Base-by-base conservation (phyloP, 2,888 invertebrate genomes). In the Petrolisthes cinctipes region DNA sequence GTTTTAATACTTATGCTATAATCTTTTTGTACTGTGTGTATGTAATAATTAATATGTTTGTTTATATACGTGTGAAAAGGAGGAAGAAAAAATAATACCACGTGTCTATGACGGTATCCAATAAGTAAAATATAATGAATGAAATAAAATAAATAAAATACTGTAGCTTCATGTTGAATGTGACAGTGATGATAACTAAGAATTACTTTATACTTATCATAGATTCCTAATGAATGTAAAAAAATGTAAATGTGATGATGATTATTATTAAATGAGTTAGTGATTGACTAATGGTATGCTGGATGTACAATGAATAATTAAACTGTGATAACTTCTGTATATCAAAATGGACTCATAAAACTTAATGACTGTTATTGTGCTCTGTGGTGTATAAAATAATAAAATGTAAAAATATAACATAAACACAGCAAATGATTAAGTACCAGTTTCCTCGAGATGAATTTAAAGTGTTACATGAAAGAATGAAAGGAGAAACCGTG, bases 221-320 rank as follows among this genome's bases (percentile, higher is more conserved):
- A 37, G 37, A 37, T 37, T 37, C 37, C 37, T 37, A 37, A 37
- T 37, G 37, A 37, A 37, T 37, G 37, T 37, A 37, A 37, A 37
- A 37, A 37, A 37, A 37, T 37, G 37, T 37, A 37, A 37, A 37
- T 37, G 37, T 37, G 37, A 37, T 37, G 37, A 37, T 37, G 37
- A 37, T 37, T 37, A 37, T 37, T 37, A 37, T 37, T 37, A 37
- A 1, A 37, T 37, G 37, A 37, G 37, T 37, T 37, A 37, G 37
- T 37, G 37, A 37, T 37, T 71, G 20, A 14, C 6, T 71, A 71
- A 71, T n/a, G 66, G 71, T 71, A 71, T 71, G 71, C 71, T 71
- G 71, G 71, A 71, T 20, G 71, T 71, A 71, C 71, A 71, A 71
- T 71, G 20, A 71, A 71, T n/a, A 71, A 71, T n/a, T 20, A 71